Percentiles rank a stretch among this genome's conserved stretches.
Evolutionary conservation across 2,888 invertebrate genomes (phyloP).

Genomic region (Nomada fucata): DNA sequence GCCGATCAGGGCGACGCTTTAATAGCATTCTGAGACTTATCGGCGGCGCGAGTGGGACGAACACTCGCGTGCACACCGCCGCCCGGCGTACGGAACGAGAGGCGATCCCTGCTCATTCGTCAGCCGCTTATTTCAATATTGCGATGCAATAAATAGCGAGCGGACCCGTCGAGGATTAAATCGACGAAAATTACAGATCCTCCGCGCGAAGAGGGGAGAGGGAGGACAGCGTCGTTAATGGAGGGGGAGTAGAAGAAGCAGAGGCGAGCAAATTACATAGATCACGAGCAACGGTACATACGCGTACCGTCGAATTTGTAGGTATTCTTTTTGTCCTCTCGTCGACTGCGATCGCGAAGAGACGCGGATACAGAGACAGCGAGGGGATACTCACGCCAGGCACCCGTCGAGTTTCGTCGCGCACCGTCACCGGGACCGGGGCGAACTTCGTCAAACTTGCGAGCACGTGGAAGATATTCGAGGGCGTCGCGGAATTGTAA

Average conservation of each 20-base stretch:
- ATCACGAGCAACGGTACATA: slow-evolving; percentile 53
- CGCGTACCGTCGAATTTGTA: slow-evolving; percentile 9
- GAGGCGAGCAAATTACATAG: slow-evolving; percentile 54
- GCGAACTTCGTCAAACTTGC: too few species aligned
- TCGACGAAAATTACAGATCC: slow-evolving; percentile 64
- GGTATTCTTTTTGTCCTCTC: too few species aligned
- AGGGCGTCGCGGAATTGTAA: too few species aligned
- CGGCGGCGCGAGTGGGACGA: slow-evolving; percentile 35
- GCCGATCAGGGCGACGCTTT: slow-evolving; percentile 60
- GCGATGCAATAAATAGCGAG: slow-evolving; percentile 64
- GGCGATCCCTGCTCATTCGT: slow-evolving; percentile 49
- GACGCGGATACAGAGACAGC: too few species aligned
- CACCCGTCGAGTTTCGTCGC: too few species aligned
- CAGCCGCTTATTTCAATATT: slow-evolving; percentile 60
- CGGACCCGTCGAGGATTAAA: slow-evolving; percentile 59
- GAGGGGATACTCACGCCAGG: too few species aligned
- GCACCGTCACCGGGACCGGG: too few species aligned
- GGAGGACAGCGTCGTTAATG: neutral
- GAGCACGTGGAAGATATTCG: too few species aligned
- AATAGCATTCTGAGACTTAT: slow-evolving; percentile 60
- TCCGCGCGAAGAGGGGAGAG: neutral
- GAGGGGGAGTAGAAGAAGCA: slow-evolving; percentile 1
- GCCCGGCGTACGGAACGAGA: neutral
- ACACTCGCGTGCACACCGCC: neutral
- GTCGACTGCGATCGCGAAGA: too few species aligned